Evolutionary conservation across 2,113 vertebrate species (phyloP).

Genomic region (Zapus hudsonius): DNA sequence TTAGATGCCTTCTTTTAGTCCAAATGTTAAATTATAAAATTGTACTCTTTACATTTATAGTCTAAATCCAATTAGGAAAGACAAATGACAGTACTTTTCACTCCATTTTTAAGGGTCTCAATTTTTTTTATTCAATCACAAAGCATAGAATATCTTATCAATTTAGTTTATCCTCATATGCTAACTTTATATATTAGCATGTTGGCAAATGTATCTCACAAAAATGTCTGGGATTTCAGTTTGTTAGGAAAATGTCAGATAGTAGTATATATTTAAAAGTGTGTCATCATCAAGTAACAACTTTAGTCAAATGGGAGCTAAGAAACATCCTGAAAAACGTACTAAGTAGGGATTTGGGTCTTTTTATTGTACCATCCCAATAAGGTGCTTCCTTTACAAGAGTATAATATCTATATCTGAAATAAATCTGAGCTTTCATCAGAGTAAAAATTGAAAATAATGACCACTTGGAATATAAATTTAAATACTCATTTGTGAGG

Average conservation of each 20-base stretch:
- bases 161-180: slow-evolving; percentile 24
- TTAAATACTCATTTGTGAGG: slow-evolving; percentile 69
- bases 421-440: slow-evolving; percentile 41
- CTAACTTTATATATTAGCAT: slow-evolving; percentile 18
- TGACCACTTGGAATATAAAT: slow-evolving; percentile 36
- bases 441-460: slow-evolving; percentile 42
- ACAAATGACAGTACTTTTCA: not conserved
- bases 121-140: not conserved
- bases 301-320: slow-evolving; percentile 33
- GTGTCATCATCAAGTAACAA: slow-evolving; percentile 6
- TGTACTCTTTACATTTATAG: slow-evolving; percentile 43
- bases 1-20: slow-evolving; percentile 16
- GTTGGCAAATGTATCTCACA: slow-evolving; percentile 8
- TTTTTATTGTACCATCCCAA: slow-evolving; percentile 43
- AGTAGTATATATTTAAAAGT: slow-evolving; percentile 38
- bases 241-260: slow-evolving; percentile 13
- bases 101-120: not conserved
- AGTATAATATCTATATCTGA: slow-evolving; percentile 2
- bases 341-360: not conserved
- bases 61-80: slow-evolving; percentile 22
- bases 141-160: slow-evolving; percentile 36
- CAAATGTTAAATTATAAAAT: slow-evolving; percentile 33
- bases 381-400: not conserved
- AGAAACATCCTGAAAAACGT: slow-evolving; percentile 7
- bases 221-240: slow-evolving; percentile 15